Conservation (phyloP, 2,113 vertebrate genomes). For the Cynocephalus volans region DNA sequence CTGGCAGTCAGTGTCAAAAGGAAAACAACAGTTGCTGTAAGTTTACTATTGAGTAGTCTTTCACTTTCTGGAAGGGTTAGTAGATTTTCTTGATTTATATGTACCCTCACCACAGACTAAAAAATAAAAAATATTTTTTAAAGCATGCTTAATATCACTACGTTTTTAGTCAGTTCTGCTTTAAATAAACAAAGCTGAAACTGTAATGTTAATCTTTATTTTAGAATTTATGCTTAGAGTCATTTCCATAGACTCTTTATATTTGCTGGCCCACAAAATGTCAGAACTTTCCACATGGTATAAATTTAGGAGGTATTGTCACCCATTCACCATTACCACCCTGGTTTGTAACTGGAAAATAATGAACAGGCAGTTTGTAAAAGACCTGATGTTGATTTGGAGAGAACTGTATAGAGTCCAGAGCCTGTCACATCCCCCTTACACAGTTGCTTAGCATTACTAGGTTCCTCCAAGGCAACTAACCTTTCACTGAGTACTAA, state of each 20-base stretch:
- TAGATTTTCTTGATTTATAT: constrained; percentile 57
- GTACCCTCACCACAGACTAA: neutral
- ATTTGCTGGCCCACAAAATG: neutral
- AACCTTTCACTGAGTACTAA: neutral
- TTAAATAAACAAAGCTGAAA: neutral
- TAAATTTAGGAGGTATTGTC: neutral
- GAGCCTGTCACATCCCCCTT: neutral
- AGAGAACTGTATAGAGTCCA: neutral
- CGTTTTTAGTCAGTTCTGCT: neutral
- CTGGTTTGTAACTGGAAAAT: neutral
- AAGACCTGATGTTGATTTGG: neutral
- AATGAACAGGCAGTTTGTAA: neutral
- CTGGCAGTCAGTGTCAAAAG: neutral
- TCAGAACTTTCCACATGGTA: neutral
- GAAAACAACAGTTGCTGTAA: neutral
- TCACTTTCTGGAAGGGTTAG: constrained; percentile 51
- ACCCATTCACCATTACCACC: neutral
- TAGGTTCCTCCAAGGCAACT: neutral
- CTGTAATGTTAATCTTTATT: constrained; percentile 21
- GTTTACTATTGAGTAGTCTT: neutral
- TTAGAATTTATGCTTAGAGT: neutral
- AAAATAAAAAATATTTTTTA: neutral
- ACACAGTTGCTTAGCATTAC: neutral
- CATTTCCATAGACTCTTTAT: constrained; percentile 7
- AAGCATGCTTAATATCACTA: neutral